Evolutionary conservation across 2,113 vertebrate species (phyloP), one percentile per base, ranked within the genome.

Genomic region (Bubo scandiacus): DNA sequence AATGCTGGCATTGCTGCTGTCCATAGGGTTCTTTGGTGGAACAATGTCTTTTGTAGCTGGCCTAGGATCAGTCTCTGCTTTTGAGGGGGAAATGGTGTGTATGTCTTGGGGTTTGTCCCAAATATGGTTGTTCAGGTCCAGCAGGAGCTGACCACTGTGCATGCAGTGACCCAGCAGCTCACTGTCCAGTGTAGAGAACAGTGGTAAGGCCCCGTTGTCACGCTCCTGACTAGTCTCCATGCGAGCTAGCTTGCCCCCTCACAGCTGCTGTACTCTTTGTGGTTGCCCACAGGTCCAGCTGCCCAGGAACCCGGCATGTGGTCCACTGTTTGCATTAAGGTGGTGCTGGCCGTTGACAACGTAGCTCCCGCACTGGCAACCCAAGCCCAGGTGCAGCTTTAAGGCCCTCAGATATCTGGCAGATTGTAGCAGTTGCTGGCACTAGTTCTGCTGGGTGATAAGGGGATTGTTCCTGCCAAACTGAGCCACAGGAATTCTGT

Each of bases 131-230:
- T 42, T 83, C 9, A 29, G 52, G 36, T 25, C 43, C 14, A 34
- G 57, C 26, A 47, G 78, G 70, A 84, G 68, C 38, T 58, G 57
- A 32, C 40, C 42, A 8, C 40, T 47, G 38, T 7, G 27, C 26
- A 0, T 6, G 29, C 57, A 32, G 42, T 0, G 0, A n/a, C n/a
- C 27, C 3, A 7, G 54, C 4, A 0, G 3, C 58, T 22, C 4
- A 1, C 6, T 74, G 74, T 30, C 42, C n/a, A 4, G 7, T 1
- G 47, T 3, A 40, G 38, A 45, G 67, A 55, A 17, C 55, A 4
- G 5, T 3, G 21, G 21, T 20, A 1, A 42, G 34, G 36, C 9
- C 49, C 18, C 3, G 3, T 2, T 45, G 52, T 62, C 15, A 2
- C 3, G 3, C 23, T 72, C 32, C 70, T 15, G 19, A 15, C 19